Conservation (phyloP, 2,888 invertebrate genomes). For the Hartigia nigra region DNA sequence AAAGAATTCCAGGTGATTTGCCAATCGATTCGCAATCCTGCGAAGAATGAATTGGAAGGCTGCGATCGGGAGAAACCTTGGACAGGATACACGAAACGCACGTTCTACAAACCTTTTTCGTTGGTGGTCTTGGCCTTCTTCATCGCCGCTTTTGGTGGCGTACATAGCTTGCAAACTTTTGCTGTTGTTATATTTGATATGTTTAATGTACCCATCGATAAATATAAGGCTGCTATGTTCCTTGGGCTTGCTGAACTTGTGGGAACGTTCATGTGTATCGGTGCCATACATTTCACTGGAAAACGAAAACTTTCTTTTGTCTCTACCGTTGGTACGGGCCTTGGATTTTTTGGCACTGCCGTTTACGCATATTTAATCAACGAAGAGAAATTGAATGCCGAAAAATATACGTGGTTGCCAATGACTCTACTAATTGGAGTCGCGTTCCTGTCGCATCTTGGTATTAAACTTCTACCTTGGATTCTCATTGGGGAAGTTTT, state of each 20-base stretch:
- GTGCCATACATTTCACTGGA: constrained; percentile 78
- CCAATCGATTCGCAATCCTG: constrained; percentile 61
- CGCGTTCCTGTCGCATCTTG: constrained; percentile 77
- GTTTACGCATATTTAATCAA: constrained; percentile 67
- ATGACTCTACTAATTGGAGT: constrained; percentile 73
- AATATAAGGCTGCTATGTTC: constrained; percentile 80
- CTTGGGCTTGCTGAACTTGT: constrained; percentile 78
- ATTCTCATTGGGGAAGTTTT: constrained; percentile 81
- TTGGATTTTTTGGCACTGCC: constrained; percentile 74
- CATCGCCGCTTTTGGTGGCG: constrained; percentile 80
- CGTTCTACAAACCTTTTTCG: constrained; percentile 77
- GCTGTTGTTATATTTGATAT: constrained; percentile 80
- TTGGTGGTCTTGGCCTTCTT: constrained; percentile 77
- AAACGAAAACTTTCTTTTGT: constrained; percentile 77
- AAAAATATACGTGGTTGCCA: constrained; percentile 73
- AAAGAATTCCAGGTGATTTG: constrained; percentile 71
- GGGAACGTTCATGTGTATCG: constrained; percentile 75
- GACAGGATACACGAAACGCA: constrained; percentile 69
- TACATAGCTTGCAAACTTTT: constrained; percentile 79
- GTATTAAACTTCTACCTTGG: constrained; percentile 82
- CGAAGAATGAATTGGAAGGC: constrained; percentile 29
- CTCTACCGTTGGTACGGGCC: constrained; percentile 75
- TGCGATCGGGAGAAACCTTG: constrained; percentile 45
- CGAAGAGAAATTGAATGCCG: constrained; percentile 23
- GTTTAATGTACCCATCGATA: constrained; percentile 79